Percentiles rank a stretch among this genome's conserved stretches.
phyloP scores from a whole-genome alignment of 2,113 vertebrate genomes.

The Aphelocoma coerulescens region DNA sequence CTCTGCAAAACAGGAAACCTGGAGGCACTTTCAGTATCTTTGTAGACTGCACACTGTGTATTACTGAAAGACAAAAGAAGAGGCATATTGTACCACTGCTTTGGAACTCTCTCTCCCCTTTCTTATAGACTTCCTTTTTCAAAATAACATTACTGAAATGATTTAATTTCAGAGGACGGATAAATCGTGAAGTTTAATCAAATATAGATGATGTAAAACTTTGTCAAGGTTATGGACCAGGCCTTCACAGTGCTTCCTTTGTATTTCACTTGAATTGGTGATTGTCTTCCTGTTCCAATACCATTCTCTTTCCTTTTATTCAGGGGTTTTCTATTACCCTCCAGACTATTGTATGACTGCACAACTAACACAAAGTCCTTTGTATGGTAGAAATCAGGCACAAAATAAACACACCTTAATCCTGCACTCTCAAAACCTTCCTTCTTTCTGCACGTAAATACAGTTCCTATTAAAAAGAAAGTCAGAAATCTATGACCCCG shows the following conservation, averaged over 20 bases:
- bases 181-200: slow-evolving; percentile 17
- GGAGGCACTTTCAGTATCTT: background rate
- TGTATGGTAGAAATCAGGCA: slow-evolving; percentile 32
- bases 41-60: background rate
- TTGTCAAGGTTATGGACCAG: slow-evolving; percentile 7
- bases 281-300: slow-evolving; percentile 62
- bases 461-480: background rate
- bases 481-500: rapidly evolving
- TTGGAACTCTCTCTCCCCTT: background rate
- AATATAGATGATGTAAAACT: slow-evolving; percentile 35
- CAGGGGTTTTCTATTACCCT: slow-evolving; percentile 71
- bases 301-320: slow-evolving; percentile 74
- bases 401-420: slow-evolving; percentile 53
- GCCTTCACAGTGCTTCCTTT: slow-evolving; percentile 64
- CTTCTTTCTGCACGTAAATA: background rate
- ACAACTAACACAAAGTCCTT: slow-evolving; percentile 56
- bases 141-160: background rate
- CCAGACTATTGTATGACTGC: slow-evolving; percentile 61
- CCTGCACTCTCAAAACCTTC: background rate
- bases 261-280: slow-evolving; percentile 41
- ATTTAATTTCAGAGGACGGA: slow-evolving; percentile 18
- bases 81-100: background rate
- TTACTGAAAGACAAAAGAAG: slow-evolving; percentile 6
- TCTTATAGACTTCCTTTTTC: background rate
- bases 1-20: background rate